Base-by-base conservation (phyloP, 2,113 vertebrate species). In the Thymallus thymallus region DNA sequence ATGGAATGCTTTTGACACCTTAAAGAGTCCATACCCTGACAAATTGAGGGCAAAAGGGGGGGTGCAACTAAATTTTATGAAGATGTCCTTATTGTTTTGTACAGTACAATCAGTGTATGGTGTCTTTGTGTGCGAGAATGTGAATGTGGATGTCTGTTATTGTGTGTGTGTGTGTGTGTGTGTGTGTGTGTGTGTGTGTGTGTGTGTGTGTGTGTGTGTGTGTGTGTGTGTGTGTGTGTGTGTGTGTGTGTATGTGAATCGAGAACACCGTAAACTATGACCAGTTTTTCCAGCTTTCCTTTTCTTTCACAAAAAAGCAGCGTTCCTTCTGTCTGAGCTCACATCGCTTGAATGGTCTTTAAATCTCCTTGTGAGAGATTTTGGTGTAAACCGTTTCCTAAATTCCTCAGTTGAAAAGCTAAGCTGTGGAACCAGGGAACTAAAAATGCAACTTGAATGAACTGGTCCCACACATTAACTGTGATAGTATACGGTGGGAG, bases 391-490 rank as follows among this genome's bases (percentile, higher is more conserved):
- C 85, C 81, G 75, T 86, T 86, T 89, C 76, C 30, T 41, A 72
- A 71, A 55, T 60, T 32, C 48, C 16, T 26, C 77, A 82, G 76
- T 79, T 86, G 77, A 88, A 80, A 80, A 79, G 73, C 85, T 82
- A 86, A 86, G 86, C 86, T 68, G 58, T 75, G 71, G 61, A 84
- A 82, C 76, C 80, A 88, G 69, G n/a, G 65, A 70, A 66, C 86
- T 86, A 79, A 87, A 88, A 86, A 88, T 86, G 85, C 78, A 86
- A 84, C n/a, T n/a, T n/a, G n/a, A n/a, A n/a, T n/a, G n/a, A n/a
- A n/a, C n/a, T n/a, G n/a, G n/a, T n/a, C 78, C 41, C 22, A 7
- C 32, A 35, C 32, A 35, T 35, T 35, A 35, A 6, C 35, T 35
- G 35, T 32, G 30, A 32, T 32, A 32, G 4, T 32, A 6, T 32